Conservation (phyloP, 2,113 vertebrate genomes). For the Corythaixoides concolor region DNA sequence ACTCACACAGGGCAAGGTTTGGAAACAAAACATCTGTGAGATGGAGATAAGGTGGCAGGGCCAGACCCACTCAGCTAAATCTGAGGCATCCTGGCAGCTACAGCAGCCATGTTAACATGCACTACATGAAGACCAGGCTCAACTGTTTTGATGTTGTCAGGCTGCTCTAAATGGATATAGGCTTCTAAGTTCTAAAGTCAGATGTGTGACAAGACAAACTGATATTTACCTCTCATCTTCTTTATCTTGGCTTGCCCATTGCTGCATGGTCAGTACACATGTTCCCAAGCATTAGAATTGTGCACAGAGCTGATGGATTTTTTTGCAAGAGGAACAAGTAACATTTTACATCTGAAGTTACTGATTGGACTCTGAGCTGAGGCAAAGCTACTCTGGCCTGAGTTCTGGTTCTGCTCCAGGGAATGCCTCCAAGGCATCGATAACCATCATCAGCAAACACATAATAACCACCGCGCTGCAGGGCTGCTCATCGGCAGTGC, state of each 20-base stretch:
- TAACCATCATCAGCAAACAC: background rate
- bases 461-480: background rate
- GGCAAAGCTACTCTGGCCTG: background rate
- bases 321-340: background rate
- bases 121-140: background rate
- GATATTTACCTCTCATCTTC: background rate
- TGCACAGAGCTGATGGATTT: background rate
- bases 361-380: background rate
- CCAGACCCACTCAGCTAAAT: background rate
- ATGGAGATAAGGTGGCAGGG: background rate
- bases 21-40: background rate
- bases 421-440: background rate
- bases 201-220: background rate
- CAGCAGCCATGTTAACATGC: background rate
- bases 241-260: background rate
- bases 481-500: background rate
- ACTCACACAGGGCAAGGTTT: background rate
- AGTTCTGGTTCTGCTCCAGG: background rate
- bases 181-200: background rate
- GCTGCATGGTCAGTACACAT: background rate
- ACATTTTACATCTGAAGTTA: background rate
- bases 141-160: background rate
- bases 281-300: background rate
- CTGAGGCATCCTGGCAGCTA: background rate
- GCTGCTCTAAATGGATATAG: slow-evolving; percentile 13